Conservation (phyloP, 2,888 invertebrate genomes). For the Chymomyza fuscimana region DNA sequence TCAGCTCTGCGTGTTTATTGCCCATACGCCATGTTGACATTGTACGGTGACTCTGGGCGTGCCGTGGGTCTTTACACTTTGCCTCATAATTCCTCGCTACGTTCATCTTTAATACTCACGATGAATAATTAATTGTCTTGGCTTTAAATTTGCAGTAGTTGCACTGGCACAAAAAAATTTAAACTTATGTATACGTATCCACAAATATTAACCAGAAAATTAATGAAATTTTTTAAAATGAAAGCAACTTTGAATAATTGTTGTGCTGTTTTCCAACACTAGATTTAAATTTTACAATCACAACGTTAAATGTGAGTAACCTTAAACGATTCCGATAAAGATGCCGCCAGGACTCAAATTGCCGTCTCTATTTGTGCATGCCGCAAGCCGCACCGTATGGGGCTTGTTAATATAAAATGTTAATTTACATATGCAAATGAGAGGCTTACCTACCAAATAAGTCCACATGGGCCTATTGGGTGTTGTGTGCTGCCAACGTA, state of each 20-base stretch:
- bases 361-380: neutral
- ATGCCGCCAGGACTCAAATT: constrained; percentile 1
- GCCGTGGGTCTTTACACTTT: neutral
- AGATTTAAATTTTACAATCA: neutral
- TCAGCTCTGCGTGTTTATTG: neutral
- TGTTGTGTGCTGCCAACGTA: neutral
- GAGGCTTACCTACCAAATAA: constrained; percentile 19
- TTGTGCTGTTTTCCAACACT: neutral
- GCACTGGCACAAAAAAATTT: neutral
- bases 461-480: neutral
- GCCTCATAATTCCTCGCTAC: neutral
- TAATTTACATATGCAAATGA: constrained; percentile 48
- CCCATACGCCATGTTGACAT: constrained; percentile 5
- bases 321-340: neutral
- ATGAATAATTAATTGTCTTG: neutral
- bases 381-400: neutral
- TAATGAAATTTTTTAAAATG: neutral
- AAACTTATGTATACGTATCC: neutral
- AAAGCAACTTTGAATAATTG: neutral
- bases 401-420: constrained; percentile 25
- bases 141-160: neutral
- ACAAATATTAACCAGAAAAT: neutral
- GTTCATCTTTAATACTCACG: neutral
- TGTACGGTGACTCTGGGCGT: neutral
- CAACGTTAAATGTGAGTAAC: neutral